Conservation (phyloP, 2,113 vertebrate species). For the Notechis scutatus region DNA sequence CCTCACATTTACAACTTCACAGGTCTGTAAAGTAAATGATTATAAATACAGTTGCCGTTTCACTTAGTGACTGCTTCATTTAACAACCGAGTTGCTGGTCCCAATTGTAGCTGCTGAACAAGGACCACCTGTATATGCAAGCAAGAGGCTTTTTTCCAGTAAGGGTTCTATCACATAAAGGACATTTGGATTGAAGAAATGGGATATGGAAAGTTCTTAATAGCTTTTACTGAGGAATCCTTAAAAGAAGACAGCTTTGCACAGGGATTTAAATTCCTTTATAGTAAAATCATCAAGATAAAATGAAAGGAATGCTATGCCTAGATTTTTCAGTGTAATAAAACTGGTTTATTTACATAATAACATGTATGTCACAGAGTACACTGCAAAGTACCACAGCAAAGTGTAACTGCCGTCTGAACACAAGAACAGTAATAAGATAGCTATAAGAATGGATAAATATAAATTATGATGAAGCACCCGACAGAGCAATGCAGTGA, state of each 20-base stretch:
- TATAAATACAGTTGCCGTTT: not conserved
- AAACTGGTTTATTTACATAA: conserved; percentile 79
- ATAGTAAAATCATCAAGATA: not conserved
- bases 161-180: not conserved
- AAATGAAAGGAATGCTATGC: not conserved
- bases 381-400: conserved; percentile 80
- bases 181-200: not conserved
- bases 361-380: conserved; percentile 74
- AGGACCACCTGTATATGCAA: not conserved
- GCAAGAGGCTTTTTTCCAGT: not conserved
- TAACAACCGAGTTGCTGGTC: not conserved
- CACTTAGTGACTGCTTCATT: not conserved
- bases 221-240: not conserved
- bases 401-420: conserved; percentile 66
- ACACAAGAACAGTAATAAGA: conserved; percentile 59
- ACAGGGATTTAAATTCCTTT: accelerated
- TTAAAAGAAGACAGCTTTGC: not conserved
- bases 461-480: conserved; percentile 55
- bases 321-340: conserved; percentile 59
- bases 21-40: not conserved
- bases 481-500: conserved; percentile 62
- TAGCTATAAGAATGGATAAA: conserved; percentile 60
- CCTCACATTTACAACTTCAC: not conserved
- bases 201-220: not conserved
- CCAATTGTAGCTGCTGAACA: not conserved